Base-by-base conservation (phyloP, 92 coral and sea anemone genomes). In the Isaurus tuberculatus region DNA sequence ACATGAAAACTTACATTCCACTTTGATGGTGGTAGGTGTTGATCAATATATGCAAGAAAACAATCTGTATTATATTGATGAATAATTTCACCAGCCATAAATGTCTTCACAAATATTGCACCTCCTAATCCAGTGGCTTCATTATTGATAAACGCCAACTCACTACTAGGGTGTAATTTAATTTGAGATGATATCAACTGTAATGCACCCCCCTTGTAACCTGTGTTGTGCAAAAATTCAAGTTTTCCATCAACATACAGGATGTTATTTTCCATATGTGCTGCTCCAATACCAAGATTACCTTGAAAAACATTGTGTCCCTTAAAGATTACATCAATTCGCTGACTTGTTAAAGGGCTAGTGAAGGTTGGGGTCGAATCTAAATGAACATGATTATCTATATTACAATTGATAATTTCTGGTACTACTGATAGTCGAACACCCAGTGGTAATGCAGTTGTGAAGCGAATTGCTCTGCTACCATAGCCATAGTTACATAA, bases 211-310 rank as follows among this genome's bases (percentile, higher is more conserved):
- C 98, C 98, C 10, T 66, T 80, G 4, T 83, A 55, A 3, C 92
- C 98, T 6, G 91, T 51, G 72, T 96, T 96, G 37, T 85, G 25
- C 33, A 65, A 77, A 71, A 96, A 92, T 20, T 71, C 58, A 0
- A 96, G 72, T n/a, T 53, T 88, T 20, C 98, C 98, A 19, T 81
- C 55, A 28, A 96, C 92, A 57, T 86, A 90, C 16, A 96, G 53
- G 2, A 88, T 74, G 20, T 91, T 90, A 37, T 81, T 88, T 29
- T 90, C 87, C 19, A 91, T 42, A 40, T 87, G 92, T 32, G 89
- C 65, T 0, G 98, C 98, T 16, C 98, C 98, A 0, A 89, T 88
- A n/a, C 94, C 92, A 20, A 30, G 58, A 58, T 97, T 97, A 31
- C 85, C 70, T 25, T 29, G 37, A 75, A 97, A 92, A 14, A 82